Conservation (phyloP, 2,797 vertebrate species). For the Pangasius mekongensis region DNA sequence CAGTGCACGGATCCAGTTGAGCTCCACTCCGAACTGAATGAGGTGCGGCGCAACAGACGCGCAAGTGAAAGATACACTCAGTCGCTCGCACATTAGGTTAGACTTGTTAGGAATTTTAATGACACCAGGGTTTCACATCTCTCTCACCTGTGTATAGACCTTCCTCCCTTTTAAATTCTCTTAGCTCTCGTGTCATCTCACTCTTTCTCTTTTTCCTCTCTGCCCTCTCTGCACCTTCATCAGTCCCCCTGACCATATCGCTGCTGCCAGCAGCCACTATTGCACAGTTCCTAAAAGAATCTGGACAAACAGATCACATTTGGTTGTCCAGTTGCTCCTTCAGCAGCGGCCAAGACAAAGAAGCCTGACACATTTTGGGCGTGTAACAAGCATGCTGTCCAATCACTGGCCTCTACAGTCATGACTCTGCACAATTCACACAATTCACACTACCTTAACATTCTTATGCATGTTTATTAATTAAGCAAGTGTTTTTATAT, state of each 20-base stretch:
- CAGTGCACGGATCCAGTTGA: no score
- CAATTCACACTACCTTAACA: conserved; percentile 14
- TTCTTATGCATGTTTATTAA: background rate
- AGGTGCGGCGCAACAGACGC: background rate
- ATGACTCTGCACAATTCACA: conserved; percentile 35
- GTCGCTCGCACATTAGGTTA: conserved; percentile 50
- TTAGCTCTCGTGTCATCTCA: conserved; percentile 45
- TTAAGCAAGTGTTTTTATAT: background rate
- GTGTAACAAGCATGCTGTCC: conserved; percentile 6
- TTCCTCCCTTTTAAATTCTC: conserved; percentile 54
- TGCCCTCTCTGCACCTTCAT: conserved; percentile 11
- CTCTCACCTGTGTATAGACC: conserved; percentile 74
- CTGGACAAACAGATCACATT: background rate
- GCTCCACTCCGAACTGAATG: background rate
- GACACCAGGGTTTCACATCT: conserved; percentile 71
- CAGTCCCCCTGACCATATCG: conserved; percentile 28
- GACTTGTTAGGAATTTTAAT: conserved; percentile 82
- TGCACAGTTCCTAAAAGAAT: background rate
- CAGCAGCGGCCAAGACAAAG: background rate
- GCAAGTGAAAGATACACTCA: background rate
- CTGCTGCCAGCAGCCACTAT: conserved; percentile 10
- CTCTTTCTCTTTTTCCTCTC: conserved; percentile 40
- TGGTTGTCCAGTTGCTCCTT: background rate
- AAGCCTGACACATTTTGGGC: background rate
- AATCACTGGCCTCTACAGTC: background rate